A percentile compares a stretch with the other conserved stretches of the same genome.
phyloP scores from a whole-genome alignment of 1,140 invertebrate species.

The Proctacanthus coquilletti region DNA sequence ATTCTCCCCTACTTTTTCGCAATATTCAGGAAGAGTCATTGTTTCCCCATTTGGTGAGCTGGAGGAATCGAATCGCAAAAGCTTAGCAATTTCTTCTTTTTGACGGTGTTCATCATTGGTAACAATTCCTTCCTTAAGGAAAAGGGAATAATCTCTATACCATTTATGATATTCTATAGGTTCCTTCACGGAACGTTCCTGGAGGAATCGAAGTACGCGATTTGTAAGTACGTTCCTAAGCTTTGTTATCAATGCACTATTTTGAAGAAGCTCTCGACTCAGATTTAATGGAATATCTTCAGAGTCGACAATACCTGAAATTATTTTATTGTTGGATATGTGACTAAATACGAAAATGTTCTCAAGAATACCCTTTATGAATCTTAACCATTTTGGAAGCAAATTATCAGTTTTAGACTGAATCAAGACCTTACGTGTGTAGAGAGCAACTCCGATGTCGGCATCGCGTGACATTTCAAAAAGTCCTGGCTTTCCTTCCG shows the following conservation, averaged over 20 bases:
- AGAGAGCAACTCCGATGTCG: slow-evolving; percentile 69
- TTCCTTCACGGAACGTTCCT: slow-evolving; percentile 74
- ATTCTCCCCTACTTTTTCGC: slow-evolving; percentile 53
- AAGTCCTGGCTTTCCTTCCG: slow-evolving; percentile 73
- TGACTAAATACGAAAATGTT: slow-evolving; percentile 5
- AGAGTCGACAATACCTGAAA: slow-evolving; percentile 74
- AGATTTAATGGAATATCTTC: slow-evolving; percentile 97
- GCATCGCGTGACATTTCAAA: slow-evolving; percentile 81
- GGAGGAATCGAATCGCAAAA: slow-evolving; percentile 87
- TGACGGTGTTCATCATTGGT: slow-evolving; percentile 59
- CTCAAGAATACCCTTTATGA: slow-evolving; percentile 55
- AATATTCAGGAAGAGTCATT: slow-evolving; percentile 77
- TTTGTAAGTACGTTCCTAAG: slow-evolving; percentile 71
- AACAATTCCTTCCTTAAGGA: slow-evolving; percentile 91
- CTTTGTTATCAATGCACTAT: slow-evolving; percentile 79
- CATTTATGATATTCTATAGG: slow-evolving; percentile 68
- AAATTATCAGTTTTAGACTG: slow-evolving; percentile 82
- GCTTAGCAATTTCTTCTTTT: slow-evolving; percentile 85
- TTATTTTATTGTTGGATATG: slow-evolving; percentile 15
- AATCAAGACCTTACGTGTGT: slow-evolving; percentile 79
- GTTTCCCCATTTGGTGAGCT: slow-evolving; percentile 51
- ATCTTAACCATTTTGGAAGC: slow-evolving; percentile 86
- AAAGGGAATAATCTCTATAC: slow-evolving; percentile 83
- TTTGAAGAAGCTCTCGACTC: slow-evolving; percentile 88
- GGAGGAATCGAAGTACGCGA: slow-evolving; percentile 70